Conservation (phyloP, 2,797 vertebrate genomes). For the Peromyscus melanophrys region DNA sequence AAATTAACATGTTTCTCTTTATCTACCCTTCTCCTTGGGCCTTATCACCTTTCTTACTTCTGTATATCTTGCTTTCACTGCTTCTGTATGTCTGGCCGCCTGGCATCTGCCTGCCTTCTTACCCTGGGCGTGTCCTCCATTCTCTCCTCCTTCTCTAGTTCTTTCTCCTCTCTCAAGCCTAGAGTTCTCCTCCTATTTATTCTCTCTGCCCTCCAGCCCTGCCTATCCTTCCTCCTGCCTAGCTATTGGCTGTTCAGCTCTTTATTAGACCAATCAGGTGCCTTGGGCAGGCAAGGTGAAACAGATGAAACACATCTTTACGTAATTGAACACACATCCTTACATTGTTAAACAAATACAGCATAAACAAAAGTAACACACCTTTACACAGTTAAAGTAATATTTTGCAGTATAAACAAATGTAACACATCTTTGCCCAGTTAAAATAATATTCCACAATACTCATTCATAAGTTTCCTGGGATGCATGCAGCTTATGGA, state of each 20-base stretch:
- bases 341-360: neutral
- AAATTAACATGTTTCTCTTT: neutral
- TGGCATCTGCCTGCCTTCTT: neutral
- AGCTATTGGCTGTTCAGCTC: neutral
- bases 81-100: neutral
- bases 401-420: neutral
- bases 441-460: neutral
- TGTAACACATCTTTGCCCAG: neutral
- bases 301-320: neutral
- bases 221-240: neutral
- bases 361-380: neutral
- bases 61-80: neutral
- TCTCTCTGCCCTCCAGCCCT: neutral
- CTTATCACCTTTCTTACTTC: neutral
- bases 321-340: neutral
- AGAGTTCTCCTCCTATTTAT: neutral
- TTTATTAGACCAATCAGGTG: neutral
- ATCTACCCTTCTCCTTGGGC: neutral
- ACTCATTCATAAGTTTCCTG: neutral
- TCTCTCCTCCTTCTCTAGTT: neutral
- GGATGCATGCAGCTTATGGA: neutral
- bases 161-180: neutral
- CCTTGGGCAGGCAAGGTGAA: neutral
- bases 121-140: neutral
- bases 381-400: neutral